Percentiles rank a stretch among this genome's conserved stretches.
These are phyloP conservation scores for Agrotis ipsilon DNA, from an alignment of 2,888 invertebrate genomes.

Conservation along the genomic window DNA sequence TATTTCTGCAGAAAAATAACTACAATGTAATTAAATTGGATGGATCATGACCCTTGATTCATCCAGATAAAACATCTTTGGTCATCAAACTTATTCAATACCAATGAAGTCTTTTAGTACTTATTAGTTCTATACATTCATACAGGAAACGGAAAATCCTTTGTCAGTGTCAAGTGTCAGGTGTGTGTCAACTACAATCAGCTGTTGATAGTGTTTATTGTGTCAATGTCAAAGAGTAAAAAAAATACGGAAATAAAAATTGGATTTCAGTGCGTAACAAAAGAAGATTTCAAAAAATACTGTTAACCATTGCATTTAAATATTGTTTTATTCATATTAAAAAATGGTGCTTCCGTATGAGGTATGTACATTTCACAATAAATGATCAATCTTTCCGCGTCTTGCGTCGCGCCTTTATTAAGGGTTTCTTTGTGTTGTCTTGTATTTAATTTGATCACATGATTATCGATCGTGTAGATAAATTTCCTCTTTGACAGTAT, in stretches of 20 bases:
- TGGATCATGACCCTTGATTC: background rate
- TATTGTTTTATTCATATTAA: conserved; percentile 21
- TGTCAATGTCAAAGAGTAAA: conserved; percentile 53
- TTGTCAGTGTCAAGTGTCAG: background rate
- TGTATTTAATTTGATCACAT: conserved; percentile 83
- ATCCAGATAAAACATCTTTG: background rate
- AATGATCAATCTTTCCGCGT: conserved; percentile 36
- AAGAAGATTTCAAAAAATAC: conserved; percentile 23
- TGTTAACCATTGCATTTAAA: conserved; percentile 9
- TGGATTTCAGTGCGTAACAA: conserved; percentile 8
- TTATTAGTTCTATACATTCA: background rate
- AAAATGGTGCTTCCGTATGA: conserved; percentile 85
- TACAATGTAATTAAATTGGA: background rate
- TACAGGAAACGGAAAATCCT: background rate
- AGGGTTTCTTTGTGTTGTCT: conserved; percentile 76
- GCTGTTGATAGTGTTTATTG: background rate
- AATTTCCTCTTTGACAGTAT: conserved; percentile 55
- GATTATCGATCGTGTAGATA: conserved; percentile 68
- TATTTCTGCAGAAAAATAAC: background rate
- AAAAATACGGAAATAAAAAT: conserved; percentile 43
- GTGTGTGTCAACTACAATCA: conserved; percentile 1
- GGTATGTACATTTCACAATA: conserved; percentile 68
- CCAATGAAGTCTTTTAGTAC: background rate
- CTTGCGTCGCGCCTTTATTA: conserved; percentile 32
- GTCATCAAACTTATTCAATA: no score